Conservation (phyloP, 2,113 vertebrate species). For the Tautogolabrus adspersus region DNA sequence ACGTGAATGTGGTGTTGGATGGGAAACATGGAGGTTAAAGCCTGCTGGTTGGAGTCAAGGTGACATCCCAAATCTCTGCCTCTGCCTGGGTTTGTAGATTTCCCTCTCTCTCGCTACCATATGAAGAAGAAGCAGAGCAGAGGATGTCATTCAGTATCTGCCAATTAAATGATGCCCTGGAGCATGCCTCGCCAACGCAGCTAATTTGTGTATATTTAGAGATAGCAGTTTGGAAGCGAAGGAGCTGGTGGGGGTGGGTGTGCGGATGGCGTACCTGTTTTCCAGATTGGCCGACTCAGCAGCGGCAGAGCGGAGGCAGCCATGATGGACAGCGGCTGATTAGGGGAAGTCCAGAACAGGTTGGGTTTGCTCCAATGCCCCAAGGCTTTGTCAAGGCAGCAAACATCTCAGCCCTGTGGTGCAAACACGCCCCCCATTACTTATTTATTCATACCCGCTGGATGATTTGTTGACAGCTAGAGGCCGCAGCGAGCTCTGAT, state of each 20-base stretch:
- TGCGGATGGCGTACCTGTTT: slow-evolving; percentile 41
- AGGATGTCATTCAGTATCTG: slow-evolving; percentile 62
- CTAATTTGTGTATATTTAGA: slow-evolving; percentile 74
- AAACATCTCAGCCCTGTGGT: slow-evolving; percentile 62
- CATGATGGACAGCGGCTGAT: slow-evolving; percentile 78
- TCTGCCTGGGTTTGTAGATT: slow-evolving; percentile 19
- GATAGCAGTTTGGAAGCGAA: slow-evolving; percentile 31
- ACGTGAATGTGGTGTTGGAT: neutral
- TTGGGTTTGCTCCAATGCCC: slow-evolving; percentile 60
- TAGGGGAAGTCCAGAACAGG: slow-evolving; percentile 70
- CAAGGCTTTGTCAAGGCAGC: slow-evolving; percentile 69
- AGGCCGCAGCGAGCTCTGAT: slow-evolving; percentile 25
- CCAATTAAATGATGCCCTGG: slow-evolving; percentile 80
- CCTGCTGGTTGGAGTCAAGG: slow-evolving; percentile 35
- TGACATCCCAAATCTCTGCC: slow-evolving; percentile 48
- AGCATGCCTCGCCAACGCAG: slow-evolving; percentile 62
- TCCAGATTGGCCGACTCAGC: slow-evolving; percentile 42
- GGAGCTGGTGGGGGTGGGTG: slow-evolving; percentile 17
- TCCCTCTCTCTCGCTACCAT: slow-evolving; percentile 30
- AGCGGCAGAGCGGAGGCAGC: slow-evolving; percentile 36
- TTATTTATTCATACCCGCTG: slow-evolving; percentile 68
- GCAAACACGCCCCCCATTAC: slow-evolving; percentile 48
- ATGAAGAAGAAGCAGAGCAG: slow-evolving; percentile 30
- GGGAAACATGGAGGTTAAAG: slow-evolving; percentile 28
- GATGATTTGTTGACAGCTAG: slow-evolving; percentile 67